These are phyloP conservation scores for Oncorhynchus tshawytscha DNA, from an alignment of 2,113 vertebrate genomes.

Conservation along the genomic window DNA sequence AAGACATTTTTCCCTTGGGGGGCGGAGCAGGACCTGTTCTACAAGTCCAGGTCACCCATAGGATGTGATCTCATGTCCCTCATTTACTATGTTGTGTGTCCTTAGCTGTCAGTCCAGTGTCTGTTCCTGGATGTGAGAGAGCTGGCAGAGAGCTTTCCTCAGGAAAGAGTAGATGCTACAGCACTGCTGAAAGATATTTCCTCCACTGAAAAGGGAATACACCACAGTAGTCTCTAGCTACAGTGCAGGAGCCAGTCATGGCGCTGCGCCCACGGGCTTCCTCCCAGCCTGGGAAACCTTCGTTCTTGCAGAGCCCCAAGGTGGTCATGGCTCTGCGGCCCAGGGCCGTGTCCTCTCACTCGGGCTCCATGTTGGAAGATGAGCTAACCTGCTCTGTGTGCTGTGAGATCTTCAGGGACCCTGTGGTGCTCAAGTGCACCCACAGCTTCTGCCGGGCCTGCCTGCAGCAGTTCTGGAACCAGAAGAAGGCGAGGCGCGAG, in stretches of 20 bases:
- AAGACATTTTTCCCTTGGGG: neutral
- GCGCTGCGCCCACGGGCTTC: slow-evolving; percentile 68
- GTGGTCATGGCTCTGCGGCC: slow-evolving; percentile 41
- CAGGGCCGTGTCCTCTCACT: slow-evolving; percentile 59
- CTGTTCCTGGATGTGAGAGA: neutral
- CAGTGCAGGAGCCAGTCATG: slow-evolving; percentile 47
- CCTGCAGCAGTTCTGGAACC: slow-evolving; percentile 76
- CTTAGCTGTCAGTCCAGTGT: neutral
- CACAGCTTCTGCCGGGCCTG: slow-evolving; percentile 79
- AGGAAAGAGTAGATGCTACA: neutral
- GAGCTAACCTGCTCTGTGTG: slow-evolving; percentile 77
- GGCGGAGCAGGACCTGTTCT: slow-evolving; percentile 52
- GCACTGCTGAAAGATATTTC: neutral
- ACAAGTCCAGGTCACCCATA: slow-evolving; percentile 56
- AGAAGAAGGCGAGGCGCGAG: slow-evolving; percentile 67
- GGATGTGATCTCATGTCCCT: slow-evolving; percentile 20
- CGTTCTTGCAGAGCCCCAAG: slow-evolving; percentile 58
- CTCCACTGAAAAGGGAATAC: neutral
- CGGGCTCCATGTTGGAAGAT: slow-evolving; percentile 67
- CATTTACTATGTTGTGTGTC: neutral
- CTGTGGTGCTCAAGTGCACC: slow-evolving; percentile 79
- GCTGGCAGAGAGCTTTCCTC: neutral
- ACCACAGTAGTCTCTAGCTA: neutral
- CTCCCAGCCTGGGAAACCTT: slow-evolving; percentile 69
- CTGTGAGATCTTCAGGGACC: slow-evolving; percentile 76